Conservation (phyloP, 2,888 invertebrate species). For the Tenodera sinensis region DNA sequence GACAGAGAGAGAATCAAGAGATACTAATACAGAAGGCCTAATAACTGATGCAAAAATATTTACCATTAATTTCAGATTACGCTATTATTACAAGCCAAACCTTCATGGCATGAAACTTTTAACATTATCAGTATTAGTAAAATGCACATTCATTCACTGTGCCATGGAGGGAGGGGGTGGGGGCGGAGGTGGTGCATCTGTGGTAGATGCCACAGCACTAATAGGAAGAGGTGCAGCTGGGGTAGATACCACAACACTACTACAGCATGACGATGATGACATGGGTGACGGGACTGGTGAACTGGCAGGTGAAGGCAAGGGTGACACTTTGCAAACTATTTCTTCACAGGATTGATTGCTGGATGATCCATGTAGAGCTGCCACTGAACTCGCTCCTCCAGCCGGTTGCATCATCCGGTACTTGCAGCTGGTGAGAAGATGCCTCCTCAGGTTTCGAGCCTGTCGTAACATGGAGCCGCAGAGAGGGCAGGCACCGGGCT, state of each 20-base stretch:
- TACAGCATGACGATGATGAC: not conserved
- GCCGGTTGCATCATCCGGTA: slow-evolving; percentile 36
- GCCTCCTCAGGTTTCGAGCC: slow-evolving; percentile 56
- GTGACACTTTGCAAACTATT: slow-evolving; percentile 30
- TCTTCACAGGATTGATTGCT: slow-evolving; percentile 19
- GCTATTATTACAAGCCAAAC: not conserved
- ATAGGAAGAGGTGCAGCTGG: not conserved
- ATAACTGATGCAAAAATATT: not conserved
- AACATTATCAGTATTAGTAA: not conserved
- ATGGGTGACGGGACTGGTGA: slow-evolving; percentile 19
- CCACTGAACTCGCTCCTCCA: not conserved
- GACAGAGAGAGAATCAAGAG: not conserved
- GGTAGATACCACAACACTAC: not conserved
- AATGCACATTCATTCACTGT: not conserved
- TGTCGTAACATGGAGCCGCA: slow-evolving; percentile 58
- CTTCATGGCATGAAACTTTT: not conserved
- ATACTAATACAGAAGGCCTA: not conserved
- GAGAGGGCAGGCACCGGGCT: slow-evolving; percentile 58
- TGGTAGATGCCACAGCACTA: not conserved
- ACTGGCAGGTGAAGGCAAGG: slow-evolving; percentile 11
- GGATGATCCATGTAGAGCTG: not conserved
- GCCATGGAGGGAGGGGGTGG: not conserved
- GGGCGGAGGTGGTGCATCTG: not conserved
- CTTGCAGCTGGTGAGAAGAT: slow-evolving; percentile 49
- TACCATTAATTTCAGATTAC: not conserved